Conservation (phyloP, 2,888 invertebrate species). For the Malthinus seriepunctatus region DNA sequence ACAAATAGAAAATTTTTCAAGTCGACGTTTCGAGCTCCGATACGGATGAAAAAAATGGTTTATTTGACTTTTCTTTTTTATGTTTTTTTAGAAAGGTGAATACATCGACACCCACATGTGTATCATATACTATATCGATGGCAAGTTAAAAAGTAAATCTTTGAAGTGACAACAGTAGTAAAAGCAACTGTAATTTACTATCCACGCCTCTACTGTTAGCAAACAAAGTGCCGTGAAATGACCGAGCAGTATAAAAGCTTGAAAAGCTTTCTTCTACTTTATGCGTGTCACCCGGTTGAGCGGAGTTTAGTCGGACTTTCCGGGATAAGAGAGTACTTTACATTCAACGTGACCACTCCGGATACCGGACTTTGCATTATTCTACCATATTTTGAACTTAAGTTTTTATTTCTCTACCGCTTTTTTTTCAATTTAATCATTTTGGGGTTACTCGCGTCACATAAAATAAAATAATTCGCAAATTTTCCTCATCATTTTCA, state of each 20-base stretch:
- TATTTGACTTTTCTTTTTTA: too few species aligned
- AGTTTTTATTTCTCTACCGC: slow-evolving; percentile 11
- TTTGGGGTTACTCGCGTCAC: too few species aligned
- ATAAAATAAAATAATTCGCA: too few species aligned
- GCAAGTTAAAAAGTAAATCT: slow-evolving; percentile 20
- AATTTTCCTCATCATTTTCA: too few species aligned
- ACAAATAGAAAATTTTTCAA: slow-evolving; percentile 12
- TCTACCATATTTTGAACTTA: slow-evolving; percentile 10
- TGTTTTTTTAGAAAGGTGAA: not conserved
- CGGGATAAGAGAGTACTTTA: slow-evolving; percentile 35
- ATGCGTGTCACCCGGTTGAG: slow-evolving; percentile 31
- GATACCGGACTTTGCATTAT: slow-evolving; percentile 17
- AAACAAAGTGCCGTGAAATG: slow-evolving; percentile 32
- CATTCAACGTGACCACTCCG: slow-evolving; percentile 34
- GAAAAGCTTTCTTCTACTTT: slow-evolving; percentile 32
- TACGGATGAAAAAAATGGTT: too few species aligned
- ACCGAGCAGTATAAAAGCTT: slow-evolving; percentile 30
- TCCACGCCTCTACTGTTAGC: slow-evolving; percentile 31
- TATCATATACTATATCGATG: slow-evolving; percentile 9
- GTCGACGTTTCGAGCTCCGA: not conserved
- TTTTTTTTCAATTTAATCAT: too few species aligned
- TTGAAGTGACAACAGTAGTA: slow-evolving; percentile 24
- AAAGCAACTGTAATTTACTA: slow-evolving; percentile 30
- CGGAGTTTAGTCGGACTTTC: slow-evolving; percentile 31
- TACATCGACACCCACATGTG: not conserved